Base-by-base conservation (phyloP, 2,797 vertebrate genomes). In the Chelidonichthys spinosus region DNA sequence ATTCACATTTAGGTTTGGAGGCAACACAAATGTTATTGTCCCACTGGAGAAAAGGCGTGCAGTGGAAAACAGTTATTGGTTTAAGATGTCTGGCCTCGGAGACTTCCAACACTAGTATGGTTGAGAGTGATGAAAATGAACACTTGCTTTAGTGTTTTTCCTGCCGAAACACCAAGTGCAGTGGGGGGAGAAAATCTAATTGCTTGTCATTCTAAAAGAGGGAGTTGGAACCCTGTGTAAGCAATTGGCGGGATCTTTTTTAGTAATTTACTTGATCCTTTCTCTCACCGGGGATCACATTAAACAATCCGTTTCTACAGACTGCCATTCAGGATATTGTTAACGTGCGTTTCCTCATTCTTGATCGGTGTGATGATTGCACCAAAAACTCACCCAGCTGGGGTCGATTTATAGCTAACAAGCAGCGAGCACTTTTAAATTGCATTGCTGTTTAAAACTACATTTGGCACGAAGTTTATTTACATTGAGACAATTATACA, bases 121-220 rank as follows among this genome's bases (percentile, higher is more conserved):
- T 47, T 73, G 39, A 79, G 64, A 78, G 65, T 85, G 85, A 83
- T 80, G 64, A 78, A 80, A 88, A 82, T 79, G 72, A 87, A 80
- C 72, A 69, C 59, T 71, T 69, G 52, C 78, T 89, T 87, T 82
- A 70, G 71, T 81, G 79, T 87, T 87, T 81, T 58, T 69, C 74
- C 79, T 77, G 65, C 64, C 79, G 72, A 74, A 83, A 87, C 78
- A 75, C 75, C 55, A 17, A 76, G 75, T 76, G 79, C 76, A 75
- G 61, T 13, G 65, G 37, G 60, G 60, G 55, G 67, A 74, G 72
- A 78, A 79, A 82, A 79, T 64, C 70, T 91, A 90, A 93, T 93
- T 92, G 89, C 74, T 82, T 91, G 83, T 86, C 76, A 63, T 81
- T 88, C 72, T 85, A 79, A 81, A 61, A 81, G 65, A 83, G 43